phyloP scores from a whole-genome alignment of 2,113 vertebrate genomes.

The Aix galericulata region DNA sequence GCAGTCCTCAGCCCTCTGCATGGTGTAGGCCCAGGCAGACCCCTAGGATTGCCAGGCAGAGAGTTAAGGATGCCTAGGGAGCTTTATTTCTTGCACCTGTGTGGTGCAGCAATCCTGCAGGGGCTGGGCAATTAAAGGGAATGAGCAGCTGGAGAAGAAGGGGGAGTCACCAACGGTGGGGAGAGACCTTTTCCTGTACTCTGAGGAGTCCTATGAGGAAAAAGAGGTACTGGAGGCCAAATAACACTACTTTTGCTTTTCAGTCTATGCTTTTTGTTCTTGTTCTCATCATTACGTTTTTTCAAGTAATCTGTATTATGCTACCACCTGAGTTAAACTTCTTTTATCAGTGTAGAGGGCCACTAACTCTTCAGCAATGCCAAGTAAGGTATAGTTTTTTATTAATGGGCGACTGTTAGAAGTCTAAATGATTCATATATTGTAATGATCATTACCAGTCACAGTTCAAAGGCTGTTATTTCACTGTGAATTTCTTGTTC shows the following conservation, averaged over 20 bases:
- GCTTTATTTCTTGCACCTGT: not conserved
- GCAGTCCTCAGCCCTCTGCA: not conserved
- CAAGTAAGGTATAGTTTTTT: not conserved
- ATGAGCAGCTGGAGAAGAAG: not conserved
- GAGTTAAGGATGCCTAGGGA: not conserved
- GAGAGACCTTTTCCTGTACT: too few species aligned
- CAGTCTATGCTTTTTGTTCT: rapidly evolving
- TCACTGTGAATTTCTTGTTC: not conserved
- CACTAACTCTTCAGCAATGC: not conserved
- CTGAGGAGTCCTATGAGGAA: not conserved
- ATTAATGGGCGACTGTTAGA: not conserved
- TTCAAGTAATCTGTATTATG: not conserved
- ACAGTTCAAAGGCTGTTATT: not conserved
- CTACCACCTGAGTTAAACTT: not conserved
- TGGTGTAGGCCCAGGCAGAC: not conserved
- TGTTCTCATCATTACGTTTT: not conserved
- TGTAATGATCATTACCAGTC: not conserved
- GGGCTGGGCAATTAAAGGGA: not conserved
- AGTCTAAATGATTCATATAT: not conserved
- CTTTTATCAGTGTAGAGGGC: not conserved
- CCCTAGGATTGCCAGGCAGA: not conserved
- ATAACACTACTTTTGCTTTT: not conserved
- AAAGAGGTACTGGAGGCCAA: not conserved
- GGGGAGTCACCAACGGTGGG: not conserved
- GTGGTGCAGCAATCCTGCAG: not conserved